A percentile compares a stretch with the other conserved stretches of the same genome.
These are phyloP conservation scores for Brenthis daphne DNA, from an alignment of 2,888 invertebrate genomes.

Conservation along the genomic window DNA sequence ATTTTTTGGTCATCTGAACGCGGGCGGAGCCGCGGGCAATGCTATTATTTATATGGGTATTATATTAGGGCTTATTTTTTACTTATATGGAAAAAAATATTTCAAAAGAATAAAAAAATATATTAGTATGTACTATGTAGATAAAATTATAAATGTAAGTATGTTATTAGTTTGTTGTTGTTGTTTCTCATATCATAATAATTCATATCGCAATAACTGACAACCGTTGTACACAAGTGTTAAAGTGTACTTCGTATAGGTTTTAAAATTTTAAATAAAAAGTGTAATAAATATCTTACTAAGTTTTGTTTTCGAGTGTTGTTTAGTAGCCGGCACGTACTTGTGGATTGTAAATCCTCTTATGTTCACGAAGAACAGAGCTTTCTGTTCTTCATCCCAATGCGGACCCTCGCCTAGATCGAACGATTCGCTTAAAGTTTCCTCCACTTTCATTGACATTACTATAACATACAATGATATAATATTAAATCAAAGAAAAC, in stretches of 20 bases:
- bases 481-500: no score
- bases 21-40: no score
- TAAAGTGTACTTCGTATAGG: neutral
- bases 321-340: slow-evolving; percentile 73
- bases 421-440: slow-evolving; percentile 39
- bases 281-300: slow-evolving; percentile 57
- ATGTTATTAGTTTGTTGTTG: no score
- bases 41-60: no score
- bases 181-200: no score
- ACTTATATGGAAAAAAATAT: no score
- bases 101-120: no score
- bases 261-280: neutral
- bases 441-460: slow-evolving; percentile 10
- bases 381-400: slow-evolving; percentile 84
- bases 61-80: no score
- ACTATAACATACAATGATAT: neutral
- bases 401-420: slow-evolving; percentile 87
- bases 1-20: no score
- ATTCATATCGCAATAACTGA: no score
- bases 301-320: slow-evolving; percentile 76
- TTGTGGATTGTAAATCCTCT: slow-evolving; percentile 74
- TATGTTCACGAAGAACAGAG: slow-evolving; percentile 85
- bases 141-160: no score
- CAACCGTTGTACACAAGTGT: neutral
- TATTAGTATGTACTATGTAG: no score